Percentiles rank a stretch among this genome's conserved stretches.
These are phyloP conservation scores for Calliopum simillimum DNA, from an alignment of 2,888 invertebrate genomes.

Conservation along the genomic window DNA sequence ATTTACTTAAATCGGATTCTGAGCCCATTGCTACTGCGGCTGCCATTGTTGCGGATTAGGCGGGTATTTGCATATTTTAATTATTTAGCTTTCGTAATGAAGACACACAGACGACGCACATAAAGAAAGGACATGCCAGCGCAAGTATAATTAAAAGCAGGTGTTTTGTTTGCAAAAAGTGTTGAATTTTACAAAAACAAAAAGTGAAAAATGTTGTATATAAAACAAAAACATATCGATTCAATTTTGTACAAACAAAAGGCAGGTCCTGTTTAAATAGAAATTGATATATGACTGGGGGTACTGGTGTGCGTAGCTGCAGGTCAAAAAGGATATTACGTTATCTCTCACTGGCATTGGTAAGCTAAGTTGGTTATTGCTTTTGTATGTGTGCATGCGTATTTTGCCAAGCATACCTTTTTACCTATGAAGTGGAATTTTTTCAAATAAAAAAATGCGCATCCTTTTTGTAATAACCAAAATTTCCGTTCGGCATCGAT, in stretches of 20 bases:
- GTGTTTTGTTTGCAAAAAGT: slow-evolving; percentile 40
- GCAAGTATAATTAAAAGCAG: slow-evolving; percentile 53
- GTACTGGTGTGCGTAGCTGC: neutral
- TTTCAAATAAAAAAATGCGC: slow-evolving; percentile 1
- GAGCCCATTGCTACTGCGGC: slow-evolving; percentile 17
- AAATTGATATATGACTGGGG: neutral
- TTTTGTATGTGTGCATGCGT: too few relatives aligned
- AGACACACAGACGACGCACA: slow-evolving; percentile 33
- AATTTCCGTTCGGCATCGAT: slow-evolving; percentile 22
- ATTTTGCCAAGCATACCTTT: too few relatives aligned
- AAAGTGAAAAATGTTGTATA: neutral
- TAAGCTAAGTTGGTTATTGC: too few relatives aligned
- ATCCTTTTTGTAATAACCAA: slow-evolving; percentile 14
- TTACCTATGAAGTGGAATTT: too few relatives aligned
- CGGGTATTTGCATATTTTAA: slow-evolving; percentile 65
- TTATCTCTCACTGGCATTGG: neutral
- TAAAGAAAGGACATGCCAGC: slow-evolving; percentile 48
- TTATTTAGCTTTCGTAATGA: slow-evolving; percentile 59
- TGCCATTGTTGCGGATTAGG: slow-evolving; percentile 53
- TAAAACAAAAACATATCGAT: slow-evolving; percentile 5
- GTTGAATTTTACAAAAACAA: too few relatives aligned
- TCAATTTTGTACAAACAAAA: slow-evolving; percentile 10
- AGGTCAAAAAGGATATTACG: neutral
- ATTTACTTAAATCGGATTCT: slow-evolving; percentile 62
- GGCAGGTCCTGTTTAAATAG: neutral